Evolutionary conservation across 1,140 invertebrate species (phyloP), one percentile per base, ranked within the genome.

Genomic region (Macrostomum lignano): DNA sequence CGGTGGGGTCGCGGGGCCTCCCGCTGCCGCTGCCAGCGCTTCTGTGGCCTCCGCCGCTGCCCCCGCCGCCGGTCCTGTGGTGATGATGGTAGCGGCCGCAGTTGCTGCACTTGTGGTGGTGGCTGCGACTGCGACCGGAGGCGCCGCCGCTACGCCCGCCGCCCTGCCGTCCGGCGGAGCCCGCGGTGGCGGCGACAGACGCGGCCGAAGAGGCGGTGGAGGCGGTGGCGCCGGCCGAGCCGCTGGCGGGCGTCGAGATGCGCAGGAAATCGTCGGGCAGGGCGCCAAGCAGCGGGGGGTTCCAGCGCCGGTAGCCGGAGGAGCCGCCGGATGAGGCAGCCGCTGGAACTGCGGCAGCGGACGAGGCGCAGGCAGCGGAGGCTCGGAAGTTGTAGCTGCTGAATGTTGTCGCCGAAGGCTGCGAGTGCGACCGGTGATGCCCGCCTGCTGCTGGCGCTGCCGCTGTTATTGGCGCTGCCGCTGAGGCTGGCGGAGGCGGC

Each of bases 211-310:
- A n/a, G n/a, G n/a, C n/a, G n/a, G 17, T n/a, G 19, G 20, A 20
- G 30, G 22, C 7, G 28, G 15, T 6, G 25, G 20, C 11, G 29
- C 25, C 14, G 25, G 35, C 10, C 41, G 34, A 13, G 42, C 20
- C 13, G 31, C 36, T 2, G 40, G 32, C 26, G 23, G 33, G 24
- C 51, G 31, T 25, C 35, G 31, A 31, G 7, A 72, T 60, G 40
- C 72, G 63, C 20, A 81, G 59, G 58, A 82, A 81, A 47, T 68
- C 69, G 21, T 70, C 64, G 2, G 77, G 76, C 33, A 82, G 49
- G 6, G 70, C 70, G 1, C 74, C 72, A 13, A 82, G 46, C 46
- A 82, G 60, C 13, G 73, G 69, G 10, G 76, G 75, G 41, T 73
- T 68, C 75, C 75, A 81, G 45, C 68, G 68, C 35, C 52, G 46